Evolutionary conservation across 2,797 vertebrate genomes (phyloP), one percentile per base, ranked within the genome.

Genomic region (Onychomys torridus): DNA sequence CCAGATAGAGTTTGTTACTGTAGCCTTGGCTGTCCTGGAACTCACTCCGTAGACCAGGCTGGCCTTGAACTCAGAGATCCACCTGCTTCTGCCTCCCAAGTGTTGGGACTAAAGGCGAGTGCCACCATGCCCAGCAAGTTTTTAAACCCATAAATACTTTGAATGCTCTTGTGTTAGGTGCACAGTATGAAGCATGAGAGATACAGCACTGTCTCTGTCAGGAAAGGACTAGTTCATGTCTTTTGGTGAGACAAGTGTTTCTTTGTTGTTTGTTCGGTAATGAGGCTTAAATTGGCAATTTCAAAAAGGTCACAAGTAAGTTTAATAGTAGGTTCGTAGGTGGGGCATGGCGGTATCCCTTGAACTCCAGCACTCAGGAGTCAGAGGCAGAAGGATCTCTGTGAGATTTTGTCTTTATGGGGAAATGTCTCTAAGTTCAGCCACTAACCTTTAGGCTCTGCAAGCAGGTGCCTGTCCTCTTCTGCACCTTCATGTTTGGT

Each of bases 151-250:
- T 4, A 73, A 77, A 25, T 75, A 75, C n/a, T 69, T 11, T 1
- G 11, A 2, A 37, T 16, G 13, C 17, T 40, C 25, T 23, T 52
- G 4, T 85, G 75, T 65, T 91, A 61, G 77, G 14, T 0, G n/a
- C 32, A 85, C 7, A 32, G 21, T 93, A 29, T 49, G 87, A 76
- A 13, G 14, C 88, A 43, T 32, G 29, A 55, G 86, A 90, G 9
- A 61, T 40, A 34, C 0, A 49, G 43, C 3, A 32, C 75, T 27
- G 17, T 63, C 17, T 90, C 25, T 76, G 21, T 29, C 46, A 90
- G 84, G 13, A 91, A 88, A 90, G n/a, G 37, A 17, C 37, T 96
- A 8, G 59, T 55, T 73, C 79, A 17, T 90, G n/a, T 90, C 43
- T 85, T 96, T 52, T 16, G 2, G 34, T 40, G 21, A 12, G 32